Conservation (phyloP, 2,797 vertebrate species). For the Psittacula derbiana region DNA sequence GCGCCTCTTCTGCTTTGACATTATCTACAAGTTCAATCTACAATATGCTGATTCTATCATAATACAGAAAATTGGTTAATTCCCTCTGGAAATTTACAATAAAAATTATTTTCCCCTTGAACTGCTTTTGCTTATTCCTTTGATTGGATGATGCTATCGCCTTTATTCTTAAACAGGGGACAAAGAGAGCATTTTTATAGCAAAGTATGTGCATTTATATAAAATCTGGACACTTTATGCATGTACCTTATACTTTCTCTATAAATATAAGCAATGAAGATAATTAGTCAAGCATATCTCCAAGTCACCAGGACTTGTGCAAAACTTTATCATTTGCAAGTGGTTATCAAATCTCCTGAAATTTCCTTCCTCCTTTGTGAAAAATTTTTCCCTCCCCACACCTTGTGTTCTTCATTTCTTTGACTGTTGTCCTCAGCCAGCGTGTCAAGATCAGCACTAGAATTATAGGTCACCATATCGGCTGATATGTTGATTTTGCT, state of each 20-base stretch:
- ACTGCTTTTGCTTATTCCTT: conserved; percentile 80
- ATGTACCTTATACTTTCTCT: not conserved
- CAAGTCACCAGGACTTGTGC: not conserved
- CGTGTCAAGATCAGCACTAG: not conserved
- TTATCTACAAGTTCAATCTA: conserved; percentile 85
- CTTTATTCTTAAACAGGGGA: conserved; percentile 70
- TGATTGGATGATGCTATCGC: conserved; percentile 91
- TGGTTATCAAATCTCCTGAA: not conserved
- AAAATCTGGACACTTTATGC: not conserved
- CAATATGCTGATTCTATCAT: conserved; percentile 92
- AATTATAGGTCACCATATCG: not conserved
- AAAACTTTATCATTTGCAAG: not conserved
- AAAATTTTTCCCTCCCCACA: fast-evolving
- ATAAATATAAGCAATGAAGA: not conserved
- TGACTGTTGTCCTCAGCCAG: fast-evolving
- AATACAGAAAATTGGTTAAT: conserved; percentile 89
- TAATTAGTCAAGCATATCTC: not conserved
- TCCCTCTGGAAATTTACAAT: conserved; percentile 84
- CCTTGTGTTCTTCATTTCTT: not conserved
- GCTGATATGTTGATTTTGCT: not conserved
- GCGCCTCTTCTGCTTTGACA: conserved; percentile 74
- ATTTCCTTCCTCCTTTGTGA: not conserved
- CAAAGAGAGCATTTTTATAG: conserved; percentile 43
- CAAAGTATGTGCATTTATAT: conserved; percentile 31
- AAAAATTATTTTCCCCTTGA: conserved; percentile 89